phyloP scores from a whole-genome alignment of 1,140 invertebrate species.

The Micrasema longulum region DNA sequence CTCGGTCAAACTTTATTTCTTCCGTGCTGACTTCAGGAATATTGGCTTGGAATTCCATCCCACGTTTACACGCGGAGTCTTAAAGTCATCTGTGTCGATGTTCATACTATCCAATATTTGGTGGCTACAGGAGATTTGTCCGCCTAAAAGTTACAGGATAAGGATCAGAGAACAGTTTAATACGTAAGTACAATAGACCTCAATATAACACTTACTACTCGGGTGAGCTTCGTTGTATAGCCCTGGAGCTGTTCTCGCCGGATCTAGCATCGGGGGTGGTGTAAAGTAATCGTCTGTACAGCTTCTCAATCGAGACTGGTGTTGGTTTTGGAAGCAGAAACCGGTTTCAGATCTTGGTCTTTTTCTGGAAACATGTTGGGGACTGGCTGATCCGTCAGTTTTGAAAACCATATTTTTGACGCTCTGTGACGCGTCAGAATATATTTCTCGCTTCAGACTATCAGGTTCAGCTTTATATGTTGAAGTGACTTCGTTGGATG shows the following conservation, averaged over 20 bases:
- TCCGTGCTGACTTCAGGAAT: conserved; percentile 74
- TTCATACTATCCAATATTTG: conserved; percentile 49
- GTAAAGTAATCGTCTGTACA: conserved; percentile 81
- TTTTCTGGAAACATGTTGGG: conserved; percentile 71
- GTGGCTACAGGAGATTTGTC: conserved; percentile 44
- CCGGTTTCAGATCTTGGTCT: conserved; percentile 62
- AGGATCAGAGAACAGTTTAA: too few species aligned
- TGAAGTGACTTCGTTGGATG: conserved; percentile 37
- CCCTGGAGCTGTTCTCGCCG: conserved; percentile 86
- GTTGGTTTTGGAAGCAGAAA: conserved; percentile 63
- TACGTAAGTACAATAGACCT: too few species aligned
- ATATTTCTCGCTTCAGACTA: conserved; percentile 47
- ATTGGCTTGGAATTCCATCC: conserved; percentile 89
- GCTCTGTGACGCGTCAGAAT: neutral
- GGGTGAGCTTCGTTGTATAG: conserved; percentile 76
- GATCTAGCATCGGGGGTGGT: conserved; percentile 92
- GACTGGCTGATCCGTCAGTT: conserved; percentile 74
- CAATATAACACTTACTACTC: conserved; percentile 56
- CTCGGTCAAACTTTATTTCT: conserved; percentile 64
- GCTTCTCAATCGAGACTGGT: conserved; percentile 70
- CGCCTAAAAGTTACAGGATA: conserved; percentile 28
- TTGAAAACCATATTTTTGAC: conserved; percentile 75
- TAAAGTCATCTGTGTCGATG: conserved; percentile 44
- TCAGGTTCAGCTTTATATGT: conserved; percentile 48
- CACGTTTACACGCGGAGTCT: conserved; percentile 81